Conservation (phyloP, 2,797 vertebrate species). For the Neoniphon sammara region DNA sequence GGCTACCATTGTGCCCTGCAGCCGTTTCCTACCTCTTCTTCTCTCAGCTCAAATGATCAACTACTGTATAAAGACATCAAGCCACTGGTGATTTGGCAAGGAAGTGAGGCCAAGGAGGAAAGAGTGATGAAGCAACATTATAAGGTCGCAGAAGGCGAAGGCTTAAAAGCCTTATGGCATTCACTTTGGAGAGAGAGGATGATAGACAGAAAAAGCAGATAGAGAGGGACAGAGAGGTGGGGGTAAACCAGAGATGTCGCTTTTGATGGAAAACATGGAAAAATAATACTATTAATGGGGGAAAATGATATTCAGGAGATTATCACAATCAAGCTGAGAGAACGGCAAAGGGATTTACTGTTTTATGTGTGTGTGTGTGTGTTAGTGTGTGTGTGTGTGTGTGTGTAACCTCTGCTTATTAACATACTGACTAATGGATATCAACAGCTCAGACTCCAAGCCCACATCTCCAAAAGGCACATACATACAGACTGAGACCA, state of each 20-base stretch:
- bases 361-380: slow-evolving; percentile 14
- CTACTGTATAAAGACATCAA: slow-evolving; percentile 23
- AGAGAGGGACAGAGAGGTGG: not conserved
- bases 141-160: slow-evolving; percentile 42
- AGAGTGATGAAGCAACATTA: slow-evolving; percentile 32
- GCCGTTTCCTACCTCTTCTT: too few species aligned
- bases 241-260: slow-evolving; percentile 14
- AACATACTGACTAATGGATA: not conserved
- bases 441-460: not conserved
- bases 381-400: too few species aligned
- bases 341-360: slow-evolving; percentile 20
- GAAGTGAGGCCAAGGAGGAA: not conserved
- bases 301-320: slow-evolving; percentile 26
- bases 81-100: not conserved
- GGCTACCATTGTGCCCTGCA: too few species aligned
- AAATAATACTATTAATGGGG: slow-evolving; percentile 26
- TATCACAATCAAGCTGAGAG: slow-evolving; percentile 21
- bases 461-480: not conserved
- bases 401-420: not conserved
- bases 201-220: slow-evolving; percentile 21
- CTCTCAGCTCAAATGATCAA: slow-evolving; percentile 11
- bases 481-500: not conserved
- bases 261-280: not conserved
- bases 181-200: slow-evolving; percentile 25
- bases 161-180: slow-evolving; percentile 56